Base-by-base conservation (phyloP, 2,888 invertebrate genomes). In the Diogma glabrata region DNA sequence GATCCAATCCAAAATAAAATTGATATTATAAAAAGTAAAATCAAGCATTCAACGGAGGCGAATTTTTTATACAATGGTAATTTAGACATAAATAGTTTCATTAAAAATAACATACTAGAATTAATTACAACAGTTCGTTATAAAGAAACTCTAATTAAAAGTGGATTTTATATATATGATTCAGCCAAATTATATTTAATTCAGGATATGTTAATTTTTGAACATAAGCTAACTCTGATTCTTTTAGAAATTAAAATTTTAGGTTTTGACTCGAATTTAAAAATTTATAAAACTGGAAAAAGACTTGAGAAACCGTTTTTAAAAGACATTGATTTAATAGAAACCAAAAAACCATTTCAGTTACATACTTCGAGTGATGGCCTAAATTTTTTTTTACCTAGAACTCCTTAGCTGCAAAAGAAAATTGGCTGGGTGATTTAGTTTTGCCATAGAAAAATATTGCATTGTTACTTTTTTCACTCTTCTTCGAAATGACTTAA, bases 381-480 rank as follows among this genome's bases (percentile, higher is more conserved):
- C n/a, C n/a, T n/a, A n/a, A n/a, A n/a, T n/a, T 33, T 33, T 33
- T 33, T 33, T 33, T 33, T 33, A 33, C 33, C 33, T 33, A 33
- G 33, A 33, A 33, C 14, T 14, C 14, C 14, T 4, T 33, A 33
- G 33, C n/a, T n/a, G n/a, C n/a, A n/a, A n/a, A n/a, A n/a, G n/a
- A n/a, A n/a, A n/a, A n/a, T n/a, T n/a, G n/a, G n/a, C n/a, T n/a
- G n/a, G n/a, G n/a, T n/a, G n/a, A n/a, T n/a, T n/a, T n/a, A n/a
- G n/a, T n/a, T n/a, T n/a, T n/a, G n/a, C n/a, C n/a, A n/a, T n/a
- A n/a, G n/a, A n/a, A n/a, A n/a, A n/a, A n/a, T n/a, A n/a, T n/a
- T n/a, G n/a, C n/a, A n/a, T n/a, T n/a, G n/a, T n/a, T n/a, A n/a
- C n/a, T n/a, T n/a, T n/a, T n/a, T n/a, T n/a, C n/a, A n/a, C n/a